Conservation (phyloP, 2,888 invertebrate species). For the Lithodes maja region DNA sequence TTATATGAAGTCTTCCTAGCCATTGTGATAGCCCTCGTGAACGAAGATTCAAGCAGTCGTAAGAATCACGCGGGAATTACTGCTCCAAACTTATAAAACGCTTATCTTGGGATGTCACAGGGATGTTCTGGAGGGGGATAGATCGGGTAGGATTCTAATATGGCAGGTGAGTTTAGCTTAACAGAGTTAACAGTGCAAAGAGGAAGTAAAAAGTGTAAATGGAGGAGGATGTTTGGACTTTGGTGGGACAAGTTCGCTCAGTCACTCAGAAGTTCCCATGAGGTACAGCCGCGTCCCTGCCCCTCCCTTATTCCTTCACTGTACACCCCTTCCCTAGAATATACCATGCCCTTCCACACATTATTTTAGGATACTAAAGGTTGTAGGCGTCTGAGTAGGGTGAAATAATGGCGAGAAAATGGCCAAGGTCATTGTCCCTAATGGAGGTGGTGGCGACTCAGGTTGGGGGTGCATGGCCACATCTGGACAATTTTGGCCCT, state of each 20-base stretch:
- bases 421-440: constrained; percentile 49
- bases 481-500: neutral
- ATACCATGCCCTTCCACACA: neutral
- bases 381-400: neutral
- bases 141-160: neutral
- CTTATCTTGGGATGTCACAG: too few species aligned
- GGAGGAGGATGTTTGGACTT: neutral
- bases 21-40: constrained; percentile 10
- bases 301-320: constrained; percentile 13
- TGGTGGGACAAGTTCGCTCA: neutral
- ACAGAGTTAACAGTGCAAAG: neutral
- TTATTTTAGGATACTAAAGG: neutral
- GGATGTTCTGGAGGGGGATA: neutral
- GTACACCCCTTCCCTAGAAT: neutral
- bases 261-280: constrained; percentile 40
- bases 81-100: neutral
- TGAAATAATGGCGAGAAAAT: neutral
- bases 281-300: constrained; percentile 39
- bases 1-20: constrained; percentile 12
- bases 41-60: constrained; percentile 49
- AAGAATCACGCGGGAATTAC: constrained; percentile 49
- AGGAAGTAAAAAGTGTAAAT: constrained; percentile 11
- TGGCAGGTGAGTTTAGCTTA: neutral
- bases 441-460: constrained; percentile 9
- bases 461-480: constrained; percentile 1